Base-by-base conservation (phyloP, 2,888 invertebrate genomes). In the Belgica antarctica region DNA sequence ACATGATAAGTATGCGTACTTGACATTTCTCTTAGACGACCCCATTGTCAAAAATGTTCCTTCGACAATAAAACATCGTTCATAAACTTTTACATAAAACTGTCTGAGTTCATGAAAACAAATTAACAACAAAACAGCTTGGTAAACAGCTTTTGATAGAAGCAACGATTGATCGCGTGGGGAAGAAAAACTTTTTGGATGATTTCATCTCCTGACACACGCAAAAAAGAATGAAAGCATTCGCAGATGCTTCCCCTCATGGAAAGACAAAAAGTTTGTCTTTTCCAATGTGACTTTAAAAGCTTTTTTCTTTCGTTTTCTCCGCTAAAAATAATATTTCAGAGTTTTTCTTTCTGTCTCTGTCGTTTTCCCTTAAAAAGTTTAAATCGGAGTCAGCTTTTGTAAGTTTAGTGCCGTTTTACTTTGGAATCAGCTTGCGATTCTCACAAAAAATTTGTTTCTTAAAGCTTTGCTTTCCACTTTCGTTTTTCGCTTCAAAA, bases 401-500 rank as follows among this genome's bases (percentile, higher is more conserved):
- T 10, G 41, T 41, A 41, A 15, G 3, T 4, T 52, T 52, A 52
- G 52, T 52, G 52, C 52, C 52, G 22, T 31, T 8, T 31, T n/a
- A n/a, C n/a, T n/a, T 31, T 12, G 12, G 34, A 31, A 31, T 31
- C 34, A 8, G 5, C 12, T 31, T 12, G 12, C 34, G 34, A 31
- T 31, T 31, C 34, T 31, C 12, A 31, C 34, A 31, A 31, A 8
- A 8, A 8, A n/a, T n/a, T n/a, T 41, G 41, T 41, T 41, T 52
- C 17, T 52, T 52, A 52, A 52, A 52, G 52, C 52, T 17, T 52
- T n/a, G 22, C 3, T 52, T 22, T 52, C 5, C 34, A 31, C 22
- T 52, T 52, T n/a, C 41, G 41, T 52, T 22, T 17, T 52, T 17
- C 22, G 19, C 52, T 52, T 52, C 52, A 52, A 17, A 3, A 52